A percentile compares a stretch with the other conserved stretches of the same genome.
Evolutionary conservation across 2,888 invertebrate species (phyloP).

Genomic region (Cheiracanthium punctorium): DNA sequence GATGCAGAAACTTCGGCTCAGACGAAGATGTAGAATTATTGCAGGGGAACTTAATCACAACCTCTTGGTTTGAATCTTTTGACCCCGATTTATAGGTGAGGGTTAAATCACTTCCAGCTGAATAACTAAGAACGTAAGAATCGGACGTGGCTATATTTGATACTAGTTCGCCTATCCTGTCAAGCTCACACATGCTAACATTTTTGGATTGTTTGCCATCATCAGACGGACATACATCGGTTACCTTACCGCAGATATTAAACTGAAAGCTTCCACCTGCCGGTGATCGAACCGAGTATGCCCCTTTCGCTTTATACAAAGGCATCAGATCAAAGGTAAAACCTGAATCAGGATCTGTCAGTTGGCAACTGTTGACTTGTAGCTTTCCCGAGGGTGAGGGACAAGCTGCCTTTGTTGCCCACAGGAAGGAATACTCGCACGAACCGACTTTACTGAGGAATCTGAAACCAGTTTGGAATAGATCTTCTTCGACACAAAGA

Average conservation of each 20-base stretch:
- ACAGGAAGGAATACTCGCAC: constrained; percentile 74
- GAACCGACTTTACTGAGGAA: constrained; percentile 71
- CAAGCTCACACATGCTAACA: constrained; percentile 52
- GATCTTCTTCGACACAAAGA: constrained; percentile 72
- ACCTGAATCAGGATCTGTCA: constrained; percentile 72
- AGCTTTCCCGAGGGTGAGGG: constrained; percentile 72
- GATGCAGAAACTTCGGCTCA: constrained; percentile 21
- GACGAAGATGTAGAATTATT: constrained; percentile 6
- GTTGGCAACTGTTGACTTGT: constrained; percentile 52
- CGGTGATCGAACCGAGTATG: constrained; percentile 72
- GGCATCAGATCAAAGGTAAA: constrained; percentile 73
- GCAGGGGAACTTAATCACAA: constrained; percentile 48
- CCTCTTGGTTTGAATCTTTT: not conserved
- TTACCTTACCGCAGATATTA: constrained; percentile 49
- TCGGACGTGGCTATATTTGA: constrained; percentile 33
- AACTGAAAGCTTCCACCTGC: constrained; percentile 25
- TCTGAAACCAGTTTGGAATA: constrained; percentile 10
- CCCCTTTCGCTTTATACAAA: constrained; percentile 71
- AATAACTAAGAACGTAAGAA: constrained; percentile 36
- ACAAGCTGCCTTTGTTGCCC: constrained; percentile 75
- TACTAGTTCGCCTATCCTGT: constrained; percentile 8
- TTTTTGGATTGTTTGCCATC: constrained; percentile 14
- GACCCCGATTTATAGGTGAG: constrained; percentile 34
- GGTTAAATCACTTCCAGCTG: constrained; percentile 42
- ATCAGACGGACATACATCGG: constrained; percentile 22